phyloP scores from a whole-genome alignment of 2,797 vertebrate genomes.

The Ptychobarbus kaznakovi region DNA sequence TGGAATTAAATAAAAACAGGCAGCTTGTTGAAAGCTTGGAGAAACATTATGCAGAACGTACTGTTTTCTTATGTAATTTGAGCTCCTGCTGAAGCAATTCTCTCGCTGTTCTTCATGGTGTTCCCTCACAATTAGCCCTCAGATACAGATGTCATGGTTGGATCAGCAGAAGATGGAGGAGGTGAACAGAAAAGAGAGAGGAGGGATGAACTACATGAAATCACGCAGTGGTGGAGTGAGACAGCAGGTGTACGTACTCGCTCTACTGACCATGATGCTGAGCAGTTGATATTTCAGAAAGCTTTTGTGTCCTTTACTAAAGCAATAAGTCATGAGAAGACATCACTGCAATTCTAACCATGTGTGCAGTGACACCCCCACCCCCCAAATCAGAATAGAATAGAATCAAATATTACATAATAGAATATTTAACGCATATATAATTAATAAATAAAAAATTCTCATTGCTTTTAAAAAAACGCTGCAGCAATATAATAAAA shows the following conservation, averaged over 20 bases:
- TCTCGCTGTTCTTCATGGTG: not conserved
- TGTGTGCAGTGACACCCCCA: not conserved
- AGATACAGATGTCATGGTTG: slow-evolving; percentile 99
- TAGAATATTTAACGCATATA: not conserved
- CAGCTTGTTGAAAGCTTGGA: not conserved
- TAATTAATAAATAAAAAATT: not conserved
- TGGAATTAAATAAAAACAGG: slow-evolving; percentile 60
- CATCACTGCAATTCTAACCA: not conserved
- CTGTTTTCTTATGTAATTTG: not conserved
- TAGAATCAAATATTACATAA: not conserved
- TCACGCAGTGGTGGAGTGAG: slow-evolving; percentile 93
- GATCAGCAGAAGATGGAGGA: slow-evolving; percentile 99
- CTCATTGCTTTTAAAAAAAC: not conserved
- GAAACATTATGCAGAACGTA: not conserved
- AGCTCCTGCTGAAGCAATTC: not conserved
- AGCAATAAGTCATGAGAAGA: not conserved
- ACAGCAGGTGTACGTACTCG: slow-evolving; percentile 92
- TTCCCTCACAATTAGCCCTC: slow-evolving; percentile 80
- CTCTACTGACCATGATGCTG: not conserved
- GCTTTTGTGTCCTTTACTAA: not conserved
- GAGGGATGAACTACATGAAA: slow-evolving; percentile 98
- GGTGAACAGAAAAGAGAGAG: slow-evolving; percentile 95
- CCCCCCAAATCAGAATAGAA: not conserved
- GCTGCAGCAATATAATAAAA: not conserved
- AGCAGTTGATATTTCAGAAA: not conserved